Base-by-base conservation (phyloP, 1,140 invertebrate species). In the Oryctes rhinoceros region DNA sequence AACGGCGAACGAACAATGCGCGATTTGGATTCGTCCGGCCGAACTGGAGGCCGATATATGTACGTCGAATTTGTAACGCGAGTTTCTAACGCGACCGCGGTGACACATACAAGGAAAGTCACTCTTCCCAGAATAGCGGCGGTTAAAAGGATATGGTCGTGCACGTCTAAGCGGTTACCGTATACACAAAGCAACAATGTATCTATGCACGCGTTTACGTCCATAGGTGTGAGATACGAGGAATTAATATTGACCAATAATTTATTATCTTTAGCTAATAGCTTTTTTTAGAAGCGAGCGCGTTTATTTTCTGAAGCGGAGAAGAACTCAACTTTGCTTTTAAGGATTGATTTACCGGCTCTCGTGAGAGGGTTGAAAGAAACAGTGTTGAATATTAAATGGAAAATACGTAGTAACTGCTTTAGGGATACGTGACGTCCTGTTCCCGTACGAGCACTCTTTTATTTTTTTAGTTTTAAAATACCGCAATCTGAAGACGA, bases 31-130 rank as follows among this genome's bases (percentile, higher is more conserved):
- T 11, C 24, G 10, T 30, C 37, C 24, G 7, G 65, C 37, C 18
- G 65, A 35, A 71, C 35, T 35, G 35, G 30, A 71, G 35, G 65
- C 37, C 18, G 65, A 15, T 35, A 71, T 71, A 13, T 5, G 13
- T 62, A 62, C 13, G 24, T 71, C 24, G 65, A 71, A 71, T 71
- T 71, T 37, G 65, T 71, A 71, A 71, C 6, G 35, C 65, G 24
- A 13, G 11, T 71, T 71, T 24, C 20, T 71, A 24, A 35, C 18
- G 4, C 65, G 20, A 59, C 13, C 4, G 65, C 65, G 65, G 65
- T 71, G 65, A 71, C 65, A 67, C 62, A 71, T 71, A 71, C 65
- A 71, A 30, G 65, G 35, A 71, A 71, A 71, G 65, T 71, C 65
- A 71, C 65, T 71, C 65, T 71, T 71, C 65, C 20, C 11, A 71